Percentiles rank a stretch among this genome's conserved stretches.
These are phyloP conservation scores for Percina caprodes DNA, from an alignment of 2,113 vertebrate species.

Conservation along the genomic window DNA sequence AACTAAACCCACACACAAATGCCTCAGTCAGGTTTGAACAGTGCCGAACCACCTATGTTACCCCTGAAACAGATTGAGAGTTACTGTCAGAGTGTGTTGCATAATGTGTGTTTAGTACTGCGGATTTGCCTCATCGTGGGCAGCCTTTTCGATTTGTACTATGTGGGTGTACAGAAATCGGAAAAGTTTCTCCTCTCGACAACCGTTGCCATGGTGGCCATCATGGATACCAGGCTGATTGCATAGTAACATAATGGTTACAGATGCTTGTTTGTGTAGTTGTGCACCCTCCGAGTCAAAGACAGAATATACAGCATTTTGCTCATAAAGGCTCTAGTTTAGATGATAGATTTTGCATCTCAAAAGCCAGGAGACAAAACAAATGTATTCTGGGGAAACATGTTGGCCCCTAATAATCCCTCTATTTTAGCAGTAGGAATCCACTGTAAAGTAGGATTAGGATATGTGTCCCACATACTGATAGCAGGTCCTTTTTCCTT, in stretches of 20 bases:
- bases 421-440: neutral
- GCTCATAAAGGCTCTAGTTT: neutral
- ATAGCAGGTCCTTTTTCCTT: constrained; percentile 19
- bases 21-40: constrained; percentile 2
- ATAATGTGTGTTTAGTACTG: constrained; percentile 33
- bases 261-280: constrained; percentile 43
- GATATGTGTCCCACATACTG: constrained; percentile 28
- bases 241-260: constrained; percentile 51
- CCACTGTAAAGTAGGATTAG: constrained; percentile 61
- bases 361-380: constrained; percentile 31
- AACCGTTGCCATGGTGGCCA: constrained; percentile 69
- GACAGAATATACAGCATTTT: constrained; percentile 12
- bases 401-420: constrained; percentile 52
- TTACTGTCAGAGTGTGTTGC: constrained; percentile 16
- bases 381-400: constrained; percentile 40
- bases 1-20: constrained; percentile 40
- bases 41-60: constrained; percentile 6
- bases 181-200: constrained; percentile 48
- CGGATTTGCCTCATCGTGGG: constrained; percentile 46
- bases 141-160: constrained; percentile 35
- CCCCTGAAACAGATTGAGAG: constrained; percentile 1
- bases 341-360: constrained; percentile 21
- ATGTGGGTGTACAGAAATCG: constrained; percentile 68
- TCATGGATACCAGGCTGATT: constrained; percentile 54
- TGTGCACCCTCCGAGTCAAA: constrained; percentile 2